Evolutionary conservation across 2,797 vertebrate genomes (phyloP).

Genomic region (Periophthalmus magnuspinnatus): DNA sequence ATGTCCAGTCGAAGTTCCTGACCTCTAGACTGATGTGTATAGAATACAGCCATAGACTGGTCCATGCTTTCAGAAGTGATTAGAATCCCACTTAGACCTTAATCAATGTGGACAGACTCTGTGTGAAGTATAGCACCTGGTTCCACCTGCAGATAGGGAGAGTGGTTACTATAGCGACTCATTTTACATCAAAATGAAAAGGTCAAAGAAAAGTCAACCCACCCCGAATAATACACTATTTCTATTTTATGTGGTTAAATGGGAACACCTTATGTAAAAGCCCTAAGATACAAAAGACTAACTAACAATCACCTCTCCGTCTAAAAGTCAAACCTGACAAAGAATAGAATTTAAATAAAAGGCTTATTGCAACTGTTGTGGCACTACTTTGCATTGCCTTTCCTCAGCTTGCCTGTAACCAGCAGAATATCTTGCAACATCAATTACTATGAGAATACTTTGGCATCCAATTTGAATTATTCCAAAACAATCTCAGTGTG

Average conservation of each 20-base stretch:
- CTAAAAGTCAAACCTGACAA: slow-evolving; percentile 3
- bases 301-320: not conserved
- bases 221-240: not conserved
- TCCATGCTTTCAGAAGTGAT: slow-evolving; percentile 9
- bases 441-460: slow-evolving; percentile 30
- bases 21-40: not conserved
- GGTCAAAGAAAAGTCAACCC: not conserved
- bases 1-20: not conserved
- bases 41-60: not conserved
- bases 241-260: not conserved
- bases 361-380: slow-evolving; percentile 19
- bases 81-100: not conserved
- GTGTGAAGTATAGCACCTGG: slow-evolving; percentile 1
- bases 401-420: slow-evolving; percentile 10
- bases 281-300: not conserved
- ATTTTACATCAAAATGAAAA: slow-evolving; percentile 5
- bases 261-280: not conserved
- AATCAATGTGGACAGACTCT: not conserved
- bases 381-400: slow-evolving; percentile 26
- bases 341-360: too few relatives aligned
- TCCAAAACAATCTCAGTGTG: slow-evolving; percentile 9
- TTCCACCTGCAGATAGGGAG: not conserved
- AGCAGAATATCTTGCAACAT: slow-evolving; percentile 18
- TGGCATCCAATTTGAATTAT: slow-evolving; percentile 14
- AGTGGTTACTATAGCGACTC: not conserved